Conservation (phyloP, 2,888 invertebrate species). For the Erebia ligea region DNA sequence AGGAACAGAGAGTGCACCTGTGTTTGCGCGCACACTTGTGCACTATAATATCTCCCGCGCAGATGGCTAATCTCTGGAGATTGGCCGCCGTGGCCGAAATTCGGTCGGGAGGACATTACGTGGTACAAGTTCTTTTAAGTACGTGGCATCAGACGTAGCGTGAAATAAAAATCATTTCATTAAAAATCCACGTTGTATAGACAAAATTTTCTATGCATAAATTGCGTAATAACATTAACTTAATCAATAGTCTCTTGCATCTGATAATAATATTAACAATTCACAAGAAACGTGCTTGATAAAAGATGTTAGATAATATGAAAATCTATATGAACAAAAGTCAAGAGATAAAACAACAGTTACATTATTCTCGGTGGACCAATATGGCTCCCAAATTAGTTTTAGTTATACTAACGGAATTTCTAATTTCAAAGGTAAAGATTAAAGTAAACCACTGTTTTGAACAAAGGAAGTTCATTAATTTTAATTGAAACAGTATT, state of each 20-base stretch:
- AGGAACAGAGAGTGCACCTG: no score
- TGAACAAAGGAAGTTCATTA: not conserved
- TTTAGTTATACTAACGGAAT: constrained; percentile 25
- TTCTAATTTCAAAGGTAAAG: constrained; percentile 35
- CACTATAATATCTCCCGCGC: no score
- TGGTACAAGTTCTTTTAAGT: no score
- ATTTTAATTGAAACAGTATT: not conserved
- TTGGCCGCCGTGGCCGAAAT: no score
- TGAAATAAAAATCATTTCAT: no score
- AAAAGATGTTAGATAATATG: constrained; percentile 29
- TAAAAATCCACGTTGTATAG: not conserved
- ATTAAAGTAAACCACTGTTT: not conserved
- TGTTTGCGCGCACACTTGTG: no score
- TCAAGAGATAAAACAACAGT: constrained; percentile 26
- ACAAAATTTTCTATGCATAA: not conserved
- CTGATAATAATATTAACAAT: constrained; percentile 12
- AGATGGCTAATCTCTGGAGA: no score
- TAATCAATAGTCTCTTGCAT: not conserved
- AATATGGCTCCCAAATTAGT: constrained; percentile 33
- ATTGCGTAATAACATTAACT: not conserved
- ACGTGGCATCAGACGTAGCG: no score
- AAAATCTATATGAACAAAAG: constrained; percentile 36
- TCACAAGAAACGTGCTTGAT: constrained; percentile 28
- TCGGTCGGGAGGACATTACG: no score
- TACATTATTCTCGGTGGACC: constrained; percentile 10